Conservation (phyloP, 2,797 vertebrate genomes). For the Sebastes kiyomatsui region DNA sequence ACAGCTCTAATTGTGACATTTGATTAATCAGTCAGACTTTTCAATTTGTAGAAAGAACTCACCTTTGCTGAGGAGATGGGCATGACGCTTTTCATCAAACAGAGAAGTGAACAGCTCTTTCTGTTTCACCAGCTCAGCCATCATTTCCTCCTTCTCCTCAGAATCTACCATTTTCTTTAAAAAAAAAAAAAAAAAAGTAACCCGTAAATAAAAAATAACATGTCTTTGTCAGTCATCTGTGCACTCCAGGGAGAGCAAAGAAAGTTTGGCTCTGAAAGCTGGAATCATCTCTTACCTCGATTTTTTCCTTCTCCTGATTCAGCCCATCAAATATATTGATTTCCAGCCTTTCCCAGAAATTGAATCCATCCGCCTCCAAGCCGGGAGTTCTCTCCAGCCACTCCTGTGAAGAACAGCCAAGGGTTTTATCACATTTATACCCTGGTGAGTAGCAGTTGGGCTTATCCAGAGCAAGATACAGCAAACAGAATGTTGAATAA, state of each 20-base stretch:
- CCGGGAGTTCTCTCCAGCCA: constrained; percentile 99
- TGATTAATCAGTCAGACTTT: neutral
- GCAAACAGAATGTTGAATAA: neutral
- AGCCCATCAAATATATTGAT: constrained; percentile 88
- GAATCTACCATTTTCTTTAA: constrained; percentile 82
- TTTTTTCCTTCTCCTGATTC: constrained; percentile 84
- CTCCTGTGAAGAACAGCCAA: constrained; percentile 80
- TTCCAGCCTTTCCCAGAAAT: constrained; percentile 95
- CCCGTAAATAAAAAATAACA: constrained; percentile 17
- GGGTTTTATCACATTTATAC: constrained; percentile 12
- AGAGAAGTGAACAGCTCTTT: constrained; percentile 88
- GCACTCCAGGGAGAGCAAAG: constrained; percentile 15
- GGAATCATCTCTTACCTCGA: constrained; percentile 83
- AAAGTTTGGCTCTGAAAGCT: constrained; percentile 30
- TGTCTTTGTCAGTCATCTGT: constrained; percentile 37
- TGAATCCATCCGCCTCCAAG: constrained; percentile 90
- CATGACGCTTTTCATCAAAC: constrained; percentile 94
- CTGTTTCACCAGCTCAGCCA: constrained; percentile 89
- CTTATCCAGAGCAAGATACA: neutral
- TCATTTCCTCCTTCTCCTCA: constrained; percentile 89
- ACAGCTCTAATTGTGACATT: neutral
- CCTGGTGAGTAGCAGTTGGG: neutral
- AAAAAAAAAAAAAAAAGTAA: neutral
- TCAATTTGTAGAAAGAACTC: neutral
- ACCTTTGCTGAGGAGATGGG: constrained; percentile 96